Percentiles rank a stretch among this genome's conserved stretches.
phyloP scores from a whole-genome alignment of 2,113 vertebrate genomes.

The Galemys pyrenaicus region DNA sequence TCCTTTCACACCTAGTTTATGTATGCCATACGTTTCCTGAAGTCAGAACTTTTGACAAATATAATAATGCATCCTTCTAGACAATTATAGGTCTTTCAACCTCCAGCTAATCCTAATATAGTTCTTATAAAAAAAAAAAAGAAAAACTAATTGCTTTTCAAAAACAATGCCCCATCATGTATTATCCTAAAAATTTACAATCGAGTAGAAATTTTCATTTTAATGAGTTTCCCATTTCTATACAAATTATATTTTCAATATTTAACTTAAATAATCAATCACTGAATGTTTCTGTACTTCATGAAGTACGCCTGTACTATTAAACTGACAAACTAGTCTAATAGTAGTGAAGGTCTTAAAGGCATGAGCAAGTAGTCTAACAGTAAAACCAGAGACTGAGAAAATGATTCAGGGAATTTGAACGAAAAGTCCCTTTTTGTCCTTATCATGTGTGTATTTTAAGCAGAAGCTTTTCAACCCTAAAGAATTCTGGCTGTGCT shows the following conservation, averaged over 20 bases:
- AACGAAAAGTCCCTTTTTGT: conserved; percentile 26
- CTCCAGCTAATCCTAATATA: neutral
- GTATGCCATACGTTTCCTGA: neutral
- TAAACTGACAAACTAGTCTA: conserved; percentile 16
- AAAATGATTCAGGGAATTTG: conserved; percentile 29
- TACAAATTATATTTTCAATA: neutral
- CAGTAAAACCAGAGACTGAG: neutral
- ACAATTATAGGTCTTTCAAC: neutral
- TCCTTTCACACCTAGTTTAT: neutral
- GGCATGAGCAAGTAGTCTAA: neutral
- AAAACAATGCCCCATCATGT: neutral
- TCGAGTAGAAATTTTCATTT: conserved; percentile 9
- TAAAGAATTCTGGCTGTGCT: neutral
- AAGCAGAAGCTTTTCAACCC: conserved; percentile 12
- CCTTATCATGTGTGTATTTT: neutral
- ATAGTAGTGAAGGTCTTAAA: neutral
- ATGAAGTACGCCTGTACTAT: neutral
- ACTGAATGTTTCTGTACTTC: neutral
- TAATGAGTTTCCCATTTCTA: neutral
- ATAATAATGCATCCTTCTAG: neutral
- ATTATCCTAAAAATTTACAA: neutral
- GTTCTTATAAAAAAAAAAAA: neutral
- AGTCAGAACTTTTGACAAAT: neutral
- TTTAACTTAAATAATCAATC: neutral
- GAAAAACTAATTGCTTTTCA: conserved; percentile 14